Conservation (phyloP, 2,797 vertebrate species). For the Onychomys arenicola region DNA sequence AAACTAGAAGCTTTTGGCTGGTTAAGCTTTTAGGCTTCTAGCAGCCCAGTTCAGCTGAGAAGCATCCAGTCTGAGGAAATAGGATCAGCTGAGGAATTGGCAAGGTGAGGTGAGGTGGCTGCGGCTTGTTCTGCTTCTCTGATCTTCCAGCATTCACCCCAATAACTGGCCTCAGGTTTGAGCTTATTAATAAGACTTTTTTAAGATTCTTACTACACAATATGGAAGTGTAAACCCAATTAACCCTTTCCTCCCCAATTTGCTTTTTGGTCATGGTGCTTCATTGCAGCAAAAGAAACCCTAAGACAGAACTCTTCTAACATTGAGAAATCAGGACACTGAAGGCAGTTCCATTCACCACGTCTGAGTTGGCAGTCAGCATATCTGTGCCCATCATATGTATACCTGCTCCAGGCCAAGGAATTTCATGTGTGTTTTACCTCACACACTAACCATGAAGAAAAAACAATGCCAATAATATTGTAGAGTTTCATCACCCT, state of each 20-base stretch:
- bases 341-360: neutral
- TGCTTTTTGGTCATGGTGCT: neutral
- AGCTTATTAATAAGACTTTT: too few relatives aligned
- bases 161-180: too few relatives aligned
- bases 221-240: neutral
- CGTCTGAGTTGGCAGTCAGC: conserved; percentile 12
- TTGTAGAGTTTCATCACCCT: neutral
- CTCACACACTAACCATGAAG: conserved; percentile 52
- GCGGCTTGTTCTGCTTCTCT: too few relatives aligned
- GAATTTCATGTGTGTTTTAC: conserved; percentile 26
- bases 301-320: neutral
- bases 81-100: too few relatives aligned
- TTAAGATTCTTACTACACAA: too few relatives aligned
- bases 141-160: too few relatives aligned
- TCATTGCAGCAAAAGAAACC: neutral
- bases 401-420: neutral
- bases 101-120: too few relatives aligned
- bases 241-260: neutral
- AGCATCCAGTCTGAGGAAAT: too few relatives aligned
- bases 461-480: neutral
- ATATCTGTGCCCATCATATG: neutral
- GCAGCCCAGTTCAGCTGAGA: too few relatives aligned
- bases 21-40: too few relatives aligned
- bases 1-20: too few relatives aligned
- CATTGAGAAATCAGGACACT: conserved; percentile 25